These are phyloP conservation scores for Pseudochromis fuscus DNA, from an alignment of 2,797 vertebrate species.

Conservation along the genomic window DNA sequence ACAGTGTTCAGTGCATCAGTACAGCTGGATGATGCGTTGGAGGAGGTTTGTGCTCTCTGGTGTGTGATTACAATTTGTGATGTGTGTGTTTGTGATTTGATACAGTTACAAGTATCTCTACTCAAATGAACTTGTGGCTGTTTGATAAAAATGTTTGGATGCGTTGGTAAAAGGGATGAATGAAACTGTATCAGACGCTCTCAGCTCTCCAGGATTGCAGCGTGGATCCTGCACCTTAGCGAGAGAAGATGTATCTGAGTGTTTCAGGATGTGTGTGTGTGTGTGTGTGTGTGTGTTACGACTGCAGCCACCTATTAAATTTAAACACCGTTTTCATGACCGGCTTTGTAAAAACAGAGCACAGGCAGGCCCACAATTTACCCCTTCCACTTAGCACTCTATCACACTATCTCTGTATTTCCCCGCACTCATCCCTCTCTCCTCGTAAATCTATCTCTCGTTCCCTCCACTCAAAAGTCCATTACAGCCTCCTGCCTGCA, in stretches of 20 bases:
- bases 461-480: slow-evolving; percentile 78
- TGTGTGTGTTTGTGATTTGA: no score
- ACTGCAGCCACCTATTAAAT: slow-evolving; percentile 64
- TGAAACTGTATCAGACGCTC: neutral
- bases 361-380: slow-evolving; percentile 66
- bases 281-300: slow-evolving; percentile 28
- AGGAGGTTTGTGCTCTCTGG: no score
- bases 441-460: slow-evolving; percentile 74
- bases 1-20: no score
- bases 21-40: no score
- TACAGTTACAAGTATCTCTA: no score
- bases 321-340: slow-evolving; percentile 71
- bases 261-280: slow-evolving; percentile 34
- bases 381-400: slow-evolving; percentile 74
- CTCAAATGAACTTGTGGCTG: no score
- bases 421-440: slow-evolving; percentile 65
- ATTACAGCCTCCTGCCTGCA: slow-evolving; percentile 74
- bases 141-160: no score
- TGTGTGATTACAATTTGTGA: no score
- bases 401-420: slow-evolving; percentile 63
- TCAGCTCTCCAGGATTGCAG: neutral
- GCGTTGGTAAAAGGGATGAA: no score
- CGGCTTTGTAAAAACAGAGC: slow-evolving; percentile 71
- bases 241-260: slow-evolving; percentile 25
- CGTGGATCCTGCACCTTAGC: neutral